Conservation (phyloP, 2,113 vertebrate genomes). For the Guaruba guarouba region DNA sequence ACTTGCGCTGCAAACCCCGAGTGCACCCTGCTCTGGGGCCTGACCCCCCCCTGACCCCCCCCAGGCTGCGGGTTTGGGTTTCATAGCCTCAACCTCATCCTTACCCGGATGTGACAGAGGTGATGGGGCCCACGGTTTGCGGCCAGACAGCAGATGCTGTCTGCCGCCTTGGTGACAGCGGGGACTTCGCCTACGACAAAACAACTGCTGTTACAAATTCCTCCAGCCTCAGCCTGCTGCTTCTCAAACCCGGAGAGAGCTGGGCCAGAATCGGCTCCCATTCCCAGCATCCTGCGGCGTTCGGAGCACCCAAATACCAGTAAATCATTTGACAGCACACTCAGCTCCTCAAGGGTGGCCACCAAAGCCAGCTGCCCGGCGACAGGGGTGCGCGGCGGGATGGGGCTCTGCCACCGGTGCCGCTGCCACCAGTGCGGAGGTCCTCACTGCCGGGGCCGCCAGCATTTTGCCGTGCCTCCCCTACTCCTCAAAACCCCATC, state of each 20-base stretch:
- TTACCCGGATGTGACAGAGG: not conserved
- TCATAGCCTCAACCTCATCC: not conserved
- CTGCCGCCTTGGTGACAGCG: not conserved
- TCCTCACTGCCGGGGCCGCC: accelerated
- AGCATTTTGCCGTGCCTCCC: not conserved
- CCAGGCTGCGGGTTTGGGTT: not conserved
- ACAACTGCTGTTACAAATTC: not conserved
- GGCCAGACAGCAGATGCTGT: constrained; percentile 30
- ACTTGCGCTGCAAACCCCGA: accelerated
- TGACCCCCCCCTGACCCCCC: not conserved
- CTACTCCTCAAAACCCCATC: not conserved
- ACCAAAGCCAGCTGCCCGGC: not conserved
- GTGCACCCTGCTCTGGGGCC: accelerated
- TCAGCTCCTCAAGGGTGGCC: not conserved
- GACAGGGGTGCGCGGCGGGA: not conserved
- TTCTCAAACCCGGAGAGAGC: not conserved
- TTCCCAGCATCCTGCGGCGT: not conserved
- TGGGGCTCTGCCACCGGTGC: accelerated
- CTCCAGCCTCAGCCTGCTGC: not conserved
- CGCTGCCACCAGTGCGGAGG: not conserved
- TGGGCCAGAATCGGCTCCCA: accelerated
- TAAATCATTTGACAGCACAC: not conserved
- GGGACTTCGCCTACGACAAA: not conserved
- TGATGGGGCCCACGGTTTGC: not conserved
- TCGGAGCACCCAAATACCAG: not conserved